phyloP scores from a whole-genome alignment of 2,113 vertebrate species.

The Muntiacus reevesi region DNA sequence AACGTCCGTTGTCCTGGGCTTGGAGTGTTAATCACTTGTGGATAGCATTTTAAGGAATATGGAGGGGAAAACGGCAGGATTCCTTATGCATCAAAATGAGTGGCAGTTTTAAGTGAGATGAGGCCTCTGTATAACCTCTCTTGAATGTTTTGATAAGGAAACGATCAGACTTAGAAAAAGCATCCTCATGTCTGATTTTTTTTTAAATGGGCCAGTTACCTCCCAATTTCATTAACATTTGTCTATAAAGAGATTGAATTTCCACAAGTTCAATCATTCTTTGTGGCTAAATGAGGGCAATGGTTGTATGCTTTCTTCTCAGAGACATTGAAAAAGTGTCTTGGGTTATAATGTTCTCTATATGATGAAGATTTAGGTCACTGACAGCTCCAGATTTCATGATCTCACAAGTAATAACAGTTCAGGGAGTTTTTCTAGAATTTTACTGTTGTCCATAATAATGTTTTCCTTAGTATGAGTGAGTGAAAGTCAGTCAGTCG shows the following conservation, averaged over 20 bases:
- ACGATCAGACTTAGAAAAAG: neutral
- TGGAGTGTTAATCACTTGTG: neutral
- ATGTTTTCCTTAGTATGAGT: neutral
- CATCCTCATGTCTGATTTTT: neutral
- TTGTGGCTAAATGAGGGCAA: neutral
- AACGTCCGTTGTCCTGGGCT: neutral
- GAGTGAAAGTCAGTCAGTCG: neutral
- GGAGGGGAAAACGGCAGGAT: no score
- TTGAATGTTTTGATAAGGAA: neutral
- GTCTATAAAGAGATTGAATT: neutral
- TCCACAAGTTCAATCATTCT: slow-evolving; percentile 21
- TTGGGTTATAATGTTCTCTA: neutral
- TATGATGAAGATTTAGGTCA: neutral
- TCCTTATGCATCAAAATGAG: neutral
- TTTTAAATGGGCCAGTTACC: neutral
- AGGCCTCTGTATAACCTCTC: neutral
- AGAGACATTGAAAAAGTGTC: neutral
- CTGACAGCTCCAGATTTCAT: neutral
- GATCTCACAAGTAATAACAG: neutral
- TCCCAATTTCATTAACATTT: neutral
- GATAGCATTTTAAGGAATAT: neutral
- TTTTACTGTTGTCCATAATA: neutral
- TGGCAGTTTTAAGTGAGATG: neutral
- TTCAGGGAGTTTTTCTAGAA: neutral
- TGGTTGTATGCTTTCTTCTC: neutral